Base-by-base conservation (phyloP, 2,888 invertebrate species). In the Celastrina argiolus region DNA sequence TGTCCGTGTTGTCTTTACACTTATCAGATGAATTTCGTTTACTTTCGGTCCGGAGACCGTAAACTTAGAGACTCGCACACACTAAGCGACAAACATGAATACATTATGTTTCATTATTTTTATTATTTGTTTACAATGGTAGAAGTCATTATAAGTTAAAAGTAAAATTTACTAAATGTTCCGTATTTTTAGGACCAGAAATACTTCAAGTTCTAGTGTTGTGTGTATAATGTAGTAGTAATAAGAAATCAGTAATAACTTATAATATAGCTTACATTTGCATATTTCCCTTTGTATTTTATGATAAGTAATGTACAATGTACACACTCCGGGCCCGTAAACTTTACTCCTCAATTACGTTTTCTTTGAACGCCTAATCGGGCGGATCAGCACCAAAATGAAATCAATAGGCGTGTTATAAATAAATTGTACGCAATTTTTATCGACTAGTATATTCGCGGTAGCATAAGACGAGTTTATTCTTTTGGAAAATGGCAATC, bases 401-500 rank as follows among this genome's bases (percentile, higher is more conserved):
- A 34, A 66, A 59, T 45, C 66, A 66, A 59, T 59, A 42, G 34
- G 56, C 42, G 66, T 41, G 18, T 66, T 45, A 66, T 66, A 66
- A 66, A 66, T 66, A 66, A 66, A 66, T 66, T 59, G 66, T 42
- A 58, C 42, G 66, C 59, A n/a, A 61, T 66, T 66, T 65, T 59
- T 61, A 61, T 66, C 66, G 45, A 66, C 66, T 66, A 14, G 39
- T 45, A 45, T 42, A 67, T 66, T 68, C 56, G 58, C 59, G 59
- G 67, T 67, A 65, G 68, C 68, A 61, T 65, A 42, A 64, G 56
- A 34, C 34, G 64, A 39, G 66, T 59, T 63, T 66, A 68, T 64
- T 69, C 70, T 42, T 63, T 69, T 58, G 71, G 71, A 70, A 71
- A 71, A 71, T 70, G 68, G 66, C 68, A 69, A 68, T 70, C 69